Evolutionary conservation across 2,113 vertebrate species (phyloP), one percentile per base, ranked within the genome.

Genomic region (human (Homo sapiens)): DNA sequence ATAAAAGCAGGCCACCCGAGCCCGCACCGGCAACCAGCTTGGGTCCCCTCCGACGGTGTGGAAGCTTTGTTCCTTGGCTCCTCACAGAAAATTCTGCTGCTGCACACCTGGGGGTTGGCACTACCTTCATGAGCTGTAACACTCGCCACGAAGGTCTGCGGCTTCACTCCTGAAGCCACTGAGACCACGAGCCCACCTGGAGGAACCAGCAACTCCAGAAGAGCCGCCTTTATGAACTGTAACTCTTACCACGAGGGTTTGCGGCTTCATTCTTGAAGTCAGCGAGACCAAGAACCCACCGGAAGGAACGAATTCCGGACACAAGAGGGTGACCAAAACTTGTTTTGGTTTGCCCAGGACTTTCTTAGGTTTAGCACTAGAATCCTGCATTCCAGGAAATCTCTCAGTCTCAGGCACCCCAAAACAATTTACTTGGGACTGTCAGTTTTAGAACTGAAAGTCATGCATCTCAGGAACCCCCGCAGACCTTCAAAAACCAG

Each of bases 41-140:
- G 6, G 7, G 52, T 20, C 6, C 18, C 0, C 18, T 55, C 0
- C 18, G 0, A 2, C 0, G 0, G 6, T 18, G 52, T 55, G 52
- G 5, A 6, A 55, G 5, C 5, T 6, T 55, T 18, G 17, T 18
- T 55, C 5, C 20, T 55, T 55, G 6, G 6, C 0, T 55, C 18
- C 2, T 18, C 6, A 18, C 18, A 20, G 52, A 20, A 7, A 55
- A 55, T 20, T 2, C 17, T 55, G 52, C 6, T 55, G 18, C 18
- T 55, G 52, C 52, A 7, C 52, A 6, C 6, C 20, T 55, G 20
- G 7, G 52, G 52, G 52, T 20, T 20, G 5, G 18, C 18, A 0
- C 6, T 55, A 20, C 18, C 52, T 2, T 55, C 20, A 55, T 20
- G 52, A 55, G 18, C 52, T 55, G 18, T 55, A 55, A 20, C 52